These are phyloP conservation scores for Cheilosia urbana DNA, from an alignment of 2,888 invertebrate genomes.

Conservation along the genomic window DNA sequence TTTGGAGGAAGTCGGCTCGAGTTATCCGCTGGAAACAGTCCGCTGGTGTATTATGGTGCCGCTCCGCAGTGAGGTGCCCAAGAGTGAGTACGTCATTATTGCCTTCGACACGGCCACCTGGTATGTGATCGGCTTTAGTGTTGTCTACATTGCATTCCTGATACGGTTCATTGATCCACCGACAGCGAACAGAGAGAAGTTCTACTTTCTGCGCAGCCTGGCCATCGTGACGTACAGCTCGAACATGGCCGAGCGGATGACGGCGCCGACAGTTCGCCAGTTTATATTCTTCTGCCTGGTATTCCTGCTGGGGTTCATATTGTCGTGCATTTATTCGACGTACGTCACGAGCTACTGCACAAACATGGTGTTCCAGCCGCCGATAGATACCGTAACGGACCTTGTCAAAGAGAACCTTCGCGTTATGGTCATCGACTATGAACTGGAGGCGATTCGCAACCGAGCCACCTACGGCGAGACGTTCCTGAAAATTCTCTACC, in stretches of 20 bases:
- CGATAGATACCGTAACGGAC: constrained; percentile 79
- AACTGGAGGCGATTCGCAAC: constrained; percentile 78
- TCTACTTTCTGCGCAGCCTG: constrained; percentile 79
- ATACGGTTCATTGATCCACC: constrained; percentile 77
- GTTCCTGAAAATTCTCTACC: constrained; percentile 56
- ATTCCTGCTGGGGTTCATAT: constrained; percentile 79
- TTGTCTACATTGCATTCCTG: constrained; percentile 79
- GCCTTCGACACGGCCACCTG: constrained; percentile 80
- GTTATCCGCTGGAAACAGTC: constrained; percentile 80
- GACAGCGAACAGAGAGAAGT: constrained; percentile 60
- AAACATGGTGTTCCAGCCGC: constrained; percentile 80
- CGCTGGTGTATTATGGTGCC: constrained; percentile 81
- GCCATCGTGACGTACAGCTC: constrained; percentile 79
- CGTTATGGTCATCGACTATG: constrained; percentile 79
- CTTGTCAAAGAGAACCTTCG: constrained; percentile 77
- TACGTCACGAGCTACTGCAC: constrained; percentile 80
- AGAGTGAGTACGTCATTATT: constrained; percentile 80
- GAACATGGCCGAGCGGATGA: constrained; percentile 78
- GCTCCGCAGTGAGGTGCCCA: constrained; percentile 80
- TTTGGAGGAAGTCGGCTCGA: constrained; percentile 60
- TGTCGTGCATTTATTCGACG: constrained; percentile 79
- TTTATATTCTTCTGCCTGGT: constrained; percentile 79
- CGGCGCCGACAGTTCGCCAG: constrained; percentile 75
- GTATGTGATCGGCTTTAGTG: constrained; percentile 76
- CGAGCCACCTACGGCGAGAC: constrained; percentile 53